Conservation (phyloP, 2,888 invertebrate species). For the Clivina fossor region DNA sequence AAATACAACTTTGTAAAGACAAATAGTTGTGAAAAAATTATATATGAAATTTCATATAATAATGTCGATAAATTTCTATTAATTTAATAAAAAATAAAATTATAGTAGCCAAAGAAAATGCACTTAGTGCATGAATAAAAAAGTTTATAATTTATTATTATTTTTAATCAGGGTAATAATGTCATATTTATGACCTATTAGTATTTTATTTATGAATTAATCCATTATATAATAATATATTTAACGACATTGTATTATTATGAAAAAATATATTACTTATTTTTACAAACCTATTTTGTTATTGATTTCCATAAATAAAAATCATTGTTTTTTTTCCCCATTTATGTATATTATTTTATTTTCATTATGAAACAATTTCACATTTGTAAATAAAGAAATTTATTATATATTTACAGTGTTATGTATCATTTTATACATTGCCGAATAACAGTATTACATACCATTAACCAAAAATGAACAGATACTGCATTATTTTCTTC, state of each 20-base stretch:
- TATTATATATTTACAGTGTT: neutral
- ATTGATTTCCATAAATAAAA: slow-evolving; percentile 11
- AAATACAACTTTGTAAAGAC: no score
- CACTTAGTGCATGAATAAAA: neutral
- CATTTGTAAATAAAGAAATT: neutral
- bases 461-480: slow-evolving; percentile 57
- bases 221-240: slow-evolving; percentile 28
- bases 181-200: slow-evolving; percentile 19
- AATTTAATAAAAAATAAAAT: neutral
- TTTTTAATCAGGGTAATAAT: slow-evolving; percentile 21
- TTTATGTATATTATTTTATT: neutral
- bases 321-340: neutral
- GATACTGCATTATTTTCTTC: slow-evolving; percentile 55
- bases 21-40: no score
- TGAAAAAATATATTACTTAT: slow-evolving; percentile 29
- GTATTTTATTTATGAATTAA: slow-evolving; percentile 23
- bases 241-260: slow-evolving; percentile 29
- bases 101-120: slow-evolving; percentile 9
- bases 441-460: slow-evolving; percentile 54
- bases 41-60: no score
- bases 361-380: neutral
- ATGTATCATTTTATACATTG: slow-evolving; percentile 44
- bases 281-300: slow-evolving; percentile 18
- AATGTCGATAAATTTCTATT: no score
- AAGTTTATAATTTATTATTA: slow-evolving; percentile 9